Percentiles rank a stretch among this genome's conserved stretches.
phyloP scores from a whole-genome alignment of 2,888 invertebrate genomes.

The Troides aeacus region DNA sequence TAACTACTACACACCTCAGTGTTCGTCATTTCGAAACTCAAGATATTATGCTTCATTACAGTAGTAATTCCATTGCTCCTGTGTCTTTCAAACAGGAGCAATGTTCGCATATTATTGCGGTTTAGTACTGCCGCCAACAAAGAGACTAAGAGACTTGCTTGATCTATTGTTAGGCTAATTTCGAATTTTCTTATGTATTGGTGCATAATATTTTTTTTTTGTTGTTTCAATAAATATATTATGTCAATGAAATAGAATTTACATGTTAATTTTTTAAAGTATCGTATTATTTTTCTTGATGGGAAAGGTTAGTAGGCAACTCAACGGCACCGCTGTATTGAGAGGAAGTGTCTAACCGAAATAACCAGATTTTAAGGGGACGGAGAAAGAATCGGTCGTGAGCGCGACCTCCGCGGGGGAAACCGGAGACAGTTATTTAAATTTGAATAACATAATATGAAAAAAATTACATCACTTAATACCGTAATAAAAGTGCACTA shows the following conservation, averaged over 20 bases:
- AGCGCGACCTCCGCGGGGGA: constrained; percentile 70
- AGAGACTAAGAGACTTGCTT: no score
- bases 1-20: no score
- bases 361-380: constrained; percentile 71
- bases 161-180: no score
- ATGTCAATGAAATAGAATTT: not conserved
- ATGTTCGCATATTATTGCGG: no score
- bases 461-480: constrained; percentile 82
- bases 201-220: not conserved
- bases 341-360: constrained; percentile 69
- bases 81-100: no score
- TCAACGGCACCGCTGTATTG: constrained; percentile 44
- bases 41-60: no score
- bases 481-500: constrained; percentile 81
- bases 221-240: not conserved
- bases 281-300: not conserved
- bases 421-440: constrained; percentile 82
- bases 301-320: not conserved
- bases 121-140: no score
- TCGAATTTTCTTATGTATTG: no score
- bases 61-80: no score
- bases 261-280: not conserved
- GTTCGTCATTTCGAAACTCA: no score
- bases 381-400: constrained; percentile 71
- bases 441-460: constrained; percentile 82